A percentile compares a stretch with the other conserved stretches of the same genome.
Evolutionary conservation across 2,888 invertebrate species (phyloP).

Genomic region (Hirudinaria manillensis): DNA sequence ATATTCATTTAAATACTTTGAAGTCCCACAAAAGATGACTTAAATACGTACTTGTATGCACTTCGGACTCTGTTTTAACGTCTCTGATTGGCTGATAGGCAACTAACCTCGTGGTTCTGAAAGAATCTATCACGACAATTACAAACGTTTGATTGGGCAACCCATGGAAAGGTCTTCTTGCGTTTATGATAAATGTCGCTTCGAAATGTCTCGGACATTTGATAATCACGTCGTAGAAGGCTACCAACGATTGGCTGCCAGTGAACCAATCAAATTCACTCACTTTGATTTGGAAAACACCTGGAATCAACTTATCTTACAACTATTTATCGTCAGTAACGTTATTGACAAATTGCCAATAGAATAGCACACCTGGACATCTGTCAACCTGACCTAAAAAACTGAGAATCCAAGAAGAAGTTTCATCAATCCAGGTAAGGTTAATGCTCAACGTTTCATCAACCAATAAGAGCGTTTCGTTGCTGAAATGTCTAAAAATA

Average conservation of each 20-base stretch:
- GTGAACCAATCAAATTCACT: slow-evolving; percentile 8
- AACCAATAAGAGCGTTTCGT: slow-evolving; percentile 19
- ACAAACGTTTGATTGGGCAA: background rate
- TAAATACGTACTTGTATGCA: too few species aligned
- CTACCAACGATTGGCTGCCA: background rate
- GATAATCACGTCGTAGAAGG: background rate
- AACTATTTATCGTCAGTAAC: too few species aligned
- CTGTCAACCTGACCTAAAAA: slow-evolving; percentile 6
- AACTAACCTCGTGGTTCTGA: background rate
- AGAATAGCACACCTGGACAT: slow-evolving; percentile 18
- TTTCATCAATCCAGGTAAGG: slow-evolving; percentile 7
- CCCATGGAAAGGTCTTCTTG: background rate
- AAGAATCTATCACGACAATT: background rate
- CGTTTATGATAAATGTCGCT: background rate
- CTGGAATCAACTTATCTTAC: background rate
- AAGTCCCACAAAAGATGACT: too few species aligned
- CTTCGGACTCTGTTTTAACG: too few species aligned
- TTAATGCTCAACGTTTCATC: background rate
- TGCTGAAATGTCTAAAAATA: slow-evolving; percentile 11
- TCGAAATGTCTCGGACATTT: slow-evolving; percentile 8
- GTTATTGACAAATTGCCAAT: too few species aligned
- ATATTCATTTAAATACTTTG: too few species aligned
- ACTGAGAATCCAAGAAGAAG: slow-evolving; percentile 5
- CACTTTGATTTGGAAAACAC: background rate
- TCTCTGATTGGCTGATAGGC: background rate